A percentile compares a stretch with the other conserved stretches of the same genome.
These are phyloP conservation scores for Eupelmus urozonus DNA, from an alignment of 2,888 invertebrate genomes.

Conservation along the genomic window DNA sequence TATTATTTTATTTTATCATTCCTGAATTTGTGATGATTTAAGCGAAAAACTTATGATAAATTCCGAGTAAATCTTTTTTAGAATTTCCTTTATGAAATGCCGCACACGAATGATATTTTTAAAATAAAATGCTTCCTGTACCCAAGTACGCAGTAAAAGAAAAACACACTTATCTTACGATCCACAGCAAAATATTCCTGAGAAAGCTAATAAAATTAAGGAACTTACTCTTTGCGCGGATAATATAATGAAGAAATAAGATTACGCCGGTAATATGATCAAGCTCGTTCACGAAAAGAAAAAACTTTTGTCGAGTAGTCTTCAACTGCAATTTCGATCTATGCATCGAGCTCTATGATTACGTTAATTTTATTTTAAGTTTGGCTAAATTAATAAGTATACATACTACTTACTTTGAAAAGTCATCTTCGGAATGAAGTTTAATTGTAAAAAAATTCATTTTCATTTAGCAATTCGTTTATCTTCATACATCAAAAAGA, in stretches of 20 bases:
- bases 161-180: background rate
- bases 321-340: background rate
- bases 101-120: too few relatives aligned
- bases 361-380: constrained; percentile 24
- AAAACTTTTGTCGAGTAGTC: background rate
- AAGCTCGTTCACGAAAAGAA: constrained; percentile 13
- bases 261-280: background rate
- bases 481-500: too few relatives aligned
- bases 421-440: background rate
- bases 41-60: too few relatives aligned
- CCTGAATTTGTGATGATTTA: too few relatives aligned
- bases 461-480: too few relatives aligned
- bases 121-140: too few relatives aligned
- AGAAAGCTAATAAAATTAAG: too few relatives aligned
- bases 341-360: background rate
- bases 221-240: background rate
- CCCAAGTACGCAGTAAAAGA: too few relatives aligned
- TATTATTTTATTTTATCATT: too few relatives aligned
- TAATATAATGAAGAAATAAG: constrained; percentile 10
- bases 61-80: too few relatives aligned
- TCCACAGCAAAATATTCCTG: background rate
- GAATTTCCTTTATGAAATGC: too few relatives aligned
- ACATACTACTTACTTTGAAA: background rate
- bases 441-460: background rate
- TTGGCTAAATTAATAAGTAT: background rate